Evolutionary conservation across 2,888 invertebrate genomes (phyloP).

Genomic region (Mythimna pallens): DNA sequence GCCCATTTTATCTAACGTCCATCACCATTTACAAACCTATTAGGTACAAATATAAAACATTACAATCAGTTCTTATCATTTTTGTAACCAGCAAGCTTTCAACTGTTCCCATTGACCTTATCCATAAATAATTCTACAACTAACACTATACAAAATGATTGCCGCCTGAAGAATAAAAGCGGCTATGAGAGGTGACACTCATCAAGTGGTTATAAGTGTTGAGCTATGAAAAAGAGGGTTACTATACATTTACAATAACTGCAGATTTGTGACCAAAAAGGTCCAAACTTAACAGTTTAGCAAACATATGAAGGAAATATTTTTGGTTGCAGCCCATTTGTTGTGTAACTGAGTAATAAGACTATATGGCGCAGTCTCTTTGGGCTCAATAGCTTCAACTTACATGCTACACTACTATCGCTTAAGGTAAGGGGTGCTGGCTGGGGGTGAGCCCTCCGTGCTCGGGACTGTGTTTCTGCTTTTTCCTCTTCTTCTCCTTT

Average conservation of each 20-base stretch:
- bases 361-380: conserved; percentile 72
- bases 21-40: conserved; percentile 42
- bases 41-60: conserved; percentile 25
- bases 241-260: conserved; percentile 34
- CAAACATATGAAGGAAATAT: conserved; percentile 35
- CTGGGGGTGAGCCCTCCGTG: conserved; percentile 92
- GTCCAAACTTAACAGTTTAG: conserved; percentile 10
- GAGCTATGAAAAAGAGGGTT: conserved; percentile 12
- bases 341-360: conserved; percentile 34
- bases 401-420: conserved; percentile 53
- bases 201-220: not conserved
- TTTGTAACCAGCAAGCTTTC: conserved; percentile 11
- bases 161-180: not conserved
- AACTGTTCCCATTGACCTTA: conserved; percentile 40
- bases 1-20: conserved; percentile 40
- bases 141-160: conserved; percentile 39
- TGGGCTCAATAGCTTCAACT: conserved; percentile 74
- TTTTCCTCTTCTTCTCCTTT: conserved; percentile 98
- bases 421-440: conserved; percentile 84
- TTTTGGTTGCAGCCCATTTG: conserved; percentile 47
- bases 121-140: conserved; percentile 14
- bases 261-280: conserved; percentile 17
- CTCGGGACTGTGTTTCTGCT: conserved; percentile 97
- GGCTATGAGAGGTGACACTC: conserved; percentile 17
- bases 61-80: conserved; percentile 25